Conservation (phyloP, 2,113 vertebrate genomes). For the Ceyx melanurus region DNA sequence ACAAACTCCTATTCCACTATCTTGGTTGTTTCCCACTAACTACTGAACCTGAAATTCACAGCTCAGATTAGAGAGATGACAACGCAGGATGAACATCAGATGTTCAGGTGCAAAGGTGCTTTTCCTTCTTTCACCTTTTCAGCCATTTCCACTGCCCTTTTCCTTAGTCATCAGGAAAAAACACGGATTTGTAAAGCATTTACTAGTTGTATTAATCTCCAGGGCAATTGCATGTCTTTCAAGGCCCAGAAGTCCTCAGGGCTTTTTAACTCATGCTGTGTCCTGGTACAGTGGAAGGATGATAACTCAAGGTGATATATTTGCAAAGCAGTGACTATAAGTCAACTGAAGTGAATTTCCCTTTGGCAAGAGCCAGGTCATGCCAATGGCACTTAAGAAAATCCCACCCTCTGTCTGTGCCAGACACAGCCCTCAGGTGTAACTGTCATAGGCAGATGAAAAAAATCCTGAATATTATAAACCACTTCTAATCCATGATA, state of each 20-base stretch:
- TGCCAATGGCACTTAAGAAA: background rate
- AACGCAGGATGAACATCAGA: background rate
- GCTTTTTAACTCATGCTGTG: slow-evolving; percentile 12
- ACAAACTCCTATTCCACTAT: background rate
- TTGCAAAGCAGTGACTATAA: background rate
- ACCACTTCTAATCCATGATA: background rate
- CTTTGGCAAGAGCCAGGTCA: background rate
- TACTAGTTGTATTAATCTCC: background rate
- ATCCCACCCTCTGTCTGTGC: background rate
- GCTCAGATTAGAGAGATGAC: background rate
- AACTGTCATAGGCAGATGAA: background rate
- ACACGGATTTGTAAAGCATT: background rate
- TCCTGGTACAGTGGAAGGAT: background rate
- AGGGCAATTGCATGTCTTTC: background rate
- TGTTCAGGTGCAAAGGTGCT: background rate
- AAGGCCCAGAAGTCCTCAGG: background rate
- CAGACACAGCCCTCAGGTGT: background rate
- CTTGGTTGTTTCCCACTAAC: background rate
- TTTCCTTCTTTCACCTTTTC: background rate
- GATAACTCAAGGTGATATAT: background rate
- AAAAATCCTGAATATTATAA: background rate
- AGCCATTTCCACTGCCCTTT: background rate
- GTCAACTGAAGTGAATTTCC: background rate
- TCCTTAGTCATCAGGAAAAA: background rate
- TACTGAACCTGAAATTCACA: background rate